These are phyloP conservation scores for Alethe diademata DNA, from an alignment of 2,113 vertebrate species.

Conservation along the genomic window DNA sequence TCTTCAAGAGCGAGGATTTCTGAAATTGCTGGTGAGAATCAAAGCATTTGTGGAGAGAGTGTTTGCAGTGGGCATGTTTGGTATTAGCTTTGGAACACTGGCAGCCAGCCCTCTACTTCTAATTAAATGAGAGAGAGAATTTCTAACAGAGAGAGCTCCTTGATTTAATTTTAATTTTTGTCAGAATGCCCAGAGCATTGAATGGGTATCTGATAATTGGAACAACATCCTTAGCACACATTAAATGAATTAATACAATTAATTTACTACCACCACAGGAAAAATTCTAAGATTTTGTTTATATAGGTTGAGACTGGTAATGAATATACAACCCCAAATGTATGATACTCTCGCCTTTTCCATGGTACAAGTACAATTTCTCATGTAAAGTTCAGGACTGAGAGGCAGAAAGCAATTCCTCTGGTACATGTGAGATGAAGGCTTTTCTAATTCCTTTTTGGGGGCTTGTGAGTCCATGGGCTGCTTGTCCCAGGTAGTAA, in stretches of 20 bases:
- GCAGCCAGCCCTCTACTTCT: not conserved
- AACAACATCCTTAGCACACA: not conserved
- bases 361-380: not conserved
- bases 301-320: not conserved
- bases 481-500: not conserved
- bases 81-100: not conserved
- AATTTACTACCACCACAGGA: not conserved
- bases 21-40: not conserved
- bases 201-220: not conserved
- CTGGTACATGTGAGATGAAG: not conserved
- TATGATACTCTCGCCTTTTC: not conserved
- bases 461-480: not conserved
- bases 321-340: not conserved
- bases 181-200: not conserved
- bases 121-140: constrained; percentile 9
- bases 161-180: constrained; percentile 43
- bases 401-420: not conserved
- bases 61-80: not conserved
- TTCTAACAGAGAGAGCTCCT: not conserved
- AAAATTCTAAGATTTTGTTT: not conserved
- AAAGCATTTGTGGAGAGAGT: not conserved
- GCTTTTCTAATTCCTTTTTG: not conserved
- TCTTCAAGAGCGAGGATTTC: not conserved
- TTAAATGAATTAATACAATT: not conserved
- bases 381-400: not conserved